Conservation (phyloP, 2,113 vertebrate genomes). For the Penelope pileata region DNA sequence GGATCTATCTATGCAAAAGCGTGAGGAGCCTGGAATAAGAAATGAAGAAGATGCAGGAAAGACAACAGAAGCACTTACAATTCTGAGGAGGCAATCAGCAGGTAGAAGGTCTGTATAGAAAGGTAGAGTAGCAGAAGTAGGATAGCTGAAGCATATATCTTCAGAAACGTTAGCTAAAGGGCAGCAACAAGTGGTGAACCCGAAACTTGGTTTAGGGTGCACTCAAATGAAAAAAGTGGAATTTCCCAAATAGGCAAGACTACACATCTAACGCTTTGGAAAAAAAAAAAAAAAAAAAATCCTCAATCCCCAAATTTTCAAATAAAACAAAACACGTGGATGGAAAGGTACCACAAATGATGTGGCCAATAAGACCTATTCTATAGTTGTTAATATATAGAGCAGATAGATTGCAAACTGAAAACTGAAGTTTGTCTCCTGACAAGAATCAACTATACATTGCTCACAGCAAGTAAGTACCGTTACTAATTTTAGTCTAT, state of each 20-base stretch:
- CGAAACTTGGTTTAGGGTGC: background rate
- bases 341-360: background rate
- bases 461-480: background rate
- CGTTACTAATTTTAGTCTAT: background rate
- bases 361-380: background rate
- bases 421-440: background rate
- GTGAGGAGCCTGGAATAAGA: background rate
- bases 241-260: background rate
- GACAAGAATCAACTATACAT: background rate
- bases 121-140: background rate
- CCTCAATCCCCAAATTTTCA: background rate
- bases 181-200: background rate
- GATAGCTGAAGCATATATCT: background rate
- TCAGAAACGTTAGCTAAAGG: background rate
- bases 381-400: background rate
- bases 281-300: background rate
- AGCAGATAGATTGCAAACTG: background rate
- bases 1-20: background rate
- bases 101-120: background rate
- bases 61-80: background rate
- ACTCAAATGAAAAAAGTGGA: background rate
- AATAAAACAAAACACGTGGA: background rate
- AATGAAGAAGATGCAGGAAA: background rate
- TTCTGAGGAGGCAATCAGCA: background rate
- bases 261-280: background rate